These are phyloP conservation scores for Macrobrachium nipponense DNA, from an alignment of 1,140 invertebrate genomes.

Conservation along the genomic window DNA sequence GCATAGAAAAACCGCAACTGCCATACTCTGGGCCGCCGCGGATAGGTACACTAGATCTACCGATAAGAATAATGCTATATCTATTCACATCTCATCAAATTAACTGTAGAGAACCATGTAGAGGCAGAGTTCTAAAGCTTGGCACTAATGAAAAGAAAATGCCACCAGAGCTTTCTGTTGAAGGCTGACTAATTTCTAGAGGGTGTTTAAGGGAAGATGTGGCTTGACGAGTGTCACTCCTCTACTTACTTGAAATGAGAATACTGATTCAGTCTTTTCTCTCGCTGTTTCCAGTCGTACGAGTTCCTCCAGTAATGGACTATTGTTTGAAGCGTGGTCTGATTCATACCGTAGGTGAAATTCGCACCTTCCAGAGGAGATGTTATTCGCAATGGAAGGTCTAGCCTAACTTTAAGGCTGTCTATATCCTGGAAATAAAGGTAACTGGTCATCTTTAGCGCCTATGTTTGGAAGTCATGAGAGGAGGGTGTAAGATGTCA, in stretches of 20 bases:
- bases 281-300: constrained; percentile 80
- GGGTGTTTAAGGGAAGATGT: not conserved
- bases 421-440: constrained; percentile 32
- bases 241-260: constrained; percentile 74
- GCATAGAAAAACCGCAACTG: too few species aligned
- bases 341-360: constrained; percentile 84
- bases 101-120: too few species aligned
- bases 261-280: constrained; percentile 77
- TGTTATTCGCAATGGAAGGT: constrained; percentile 62
- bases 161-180: too few species aligned
- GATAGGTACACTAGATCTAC: too few species aligned
- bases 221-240: not conserved
- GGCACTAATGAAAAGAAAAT: not conserved
- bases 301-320: constrained; percentile 80
- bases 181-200: not conserved
- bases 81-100: too few species aligned
- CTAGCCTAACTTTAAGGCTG: constrained; percentile 27
- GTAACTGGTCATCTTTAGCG: not conserved
- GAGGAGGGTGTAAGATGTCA: too few species aligned
- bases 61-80: too few species aligned
- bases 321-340: constrained; percentile 76
- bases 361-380: constrained; percentile 77
- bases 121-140: too few species aligned
- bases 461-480: too few species aligned
- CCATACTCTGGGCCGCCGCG: too few species aligned